Conservation (phyloP, 2,888 invertebrate species). For the Polyommatus iphigenia region DNA sequence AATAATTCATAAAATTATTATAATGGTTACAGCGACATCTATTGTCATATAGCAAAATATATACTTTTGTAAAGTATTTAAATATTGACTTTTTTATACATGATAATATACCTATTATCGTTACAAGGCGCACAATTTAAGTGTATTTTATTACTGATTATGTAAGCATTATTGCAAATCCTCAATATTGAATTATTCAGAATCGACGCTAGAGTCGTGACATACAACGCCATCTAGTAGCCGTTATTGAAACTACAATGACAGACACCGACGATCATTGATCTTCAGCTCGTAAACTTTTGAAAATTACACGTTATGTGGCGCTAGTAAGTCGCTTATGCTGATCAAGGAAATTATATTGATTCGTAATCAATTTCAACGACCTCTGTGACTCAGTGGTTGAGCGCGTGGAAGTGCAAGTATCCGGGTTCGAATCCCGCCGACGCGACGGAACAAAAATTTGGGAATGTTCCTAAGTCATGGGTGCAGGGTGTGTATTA, state of each 20-base stretch:
- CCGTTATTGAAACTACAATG: background rate
- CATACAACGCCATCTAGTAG: background rate
- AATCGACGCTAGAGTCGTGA: background rate
- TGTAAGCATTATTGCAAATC: background rate
- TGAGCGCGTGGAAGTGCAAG: too few species aligned
- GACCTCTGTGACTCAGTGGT: too few species aligned
- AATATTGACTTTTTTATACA: too few species aligned
- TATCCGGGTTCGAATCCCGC: too few species aligned
- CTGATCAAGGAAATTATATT: too few species aligned
- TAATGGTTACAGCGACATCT: background rate
- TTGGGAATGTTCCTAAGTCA: too few species aligned
- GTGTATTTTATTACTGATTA: background rate
- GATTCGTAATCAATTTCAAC: too few species aligned
- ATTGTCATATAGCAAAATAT: slow-evolving; percentile 1
- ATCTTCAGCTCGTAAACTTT: background rate
- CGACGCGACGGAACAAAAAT: too few species aligned
- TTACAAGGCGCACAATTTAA: background rate
- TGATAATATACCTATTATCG: background rate
- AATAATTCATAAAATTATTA: background rate
- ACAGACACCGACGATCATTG: background rate
- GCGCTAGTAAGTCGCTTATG: background rate
- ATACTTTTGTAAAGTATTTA: background rate
- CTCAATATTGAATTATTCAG: background rate
- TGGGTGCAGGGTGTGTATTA: too few species aligned
- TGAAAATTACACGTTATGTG: background rate